phyloP scores from a whole-genome alignment of 2,888 invertebrate genomes.

The Drosophila differens region DNA sequence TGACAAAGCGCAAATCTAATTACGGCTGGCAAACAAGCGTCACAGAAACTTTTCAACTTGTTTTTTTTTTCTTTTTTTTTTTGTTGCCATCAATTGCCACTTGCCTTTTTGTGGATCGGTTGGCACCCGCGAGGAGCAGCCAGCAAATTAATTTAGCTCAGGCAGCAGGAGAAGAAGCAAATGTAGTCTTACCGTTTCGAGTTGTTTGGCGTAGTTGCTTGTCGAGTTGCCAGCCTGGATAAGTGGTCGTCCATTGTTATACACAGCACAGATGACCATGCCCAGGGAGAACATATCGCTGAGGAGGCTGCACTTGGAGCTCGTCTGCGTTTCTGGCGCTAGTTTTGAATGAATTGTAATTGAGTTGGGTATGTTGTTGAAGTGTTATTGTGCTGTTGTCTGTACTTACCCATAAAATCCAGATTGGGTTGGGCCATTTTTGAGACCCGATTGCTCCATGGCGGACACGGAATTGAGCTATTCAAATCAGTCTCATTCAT shows the following conservation, averaged over 20 bases:
- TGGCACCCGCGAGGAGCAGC: slow-evolving; percentile 2
- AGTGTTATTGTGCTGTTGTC: neutral
- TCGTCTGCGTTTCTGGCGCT: slow-evolving; percentile 97
- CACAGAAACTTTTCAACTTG: slow-evolving; percentile 46
- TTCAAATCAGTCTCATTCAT: slow-evolving; percentile 89
- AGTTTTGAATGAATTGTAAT: slow-evolving; percentile 71
- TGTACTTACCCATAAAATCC: slow-evolving; percentile 93
- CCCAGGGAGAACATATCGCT: slow-evolving; percentile 99
- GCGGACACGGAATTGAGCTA: slow-evolving; percentile 91
- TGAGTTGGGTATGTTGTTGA: slow-evolving; percentile 1
- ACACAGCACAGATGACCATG: slow-evolving; percentile 96
- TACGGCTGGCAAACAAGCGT: slow-evolving; percentile 74
- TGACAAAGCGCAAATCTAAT: slow-evolving; percentile 78
- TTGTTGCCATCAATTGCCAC: slow-evolving; percentile 67
- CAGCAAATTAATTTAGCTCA: slow-evolving; percentile 56
- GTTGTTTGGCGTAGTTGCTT: slow-evolving; percentile 94
- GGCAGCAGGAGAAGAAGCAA: neutral
- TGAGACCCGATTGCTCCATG: slow-evolving; percentile 96
- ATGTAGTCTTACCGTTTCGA: slow-evolving; percentile 91
- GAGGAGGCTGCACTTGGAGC: slow-evolving; percentile 92
- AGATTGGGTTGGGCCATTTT: slow-evolving; percentile 97
- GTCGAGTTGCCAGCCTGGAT: slow-evolving; percentile 96
- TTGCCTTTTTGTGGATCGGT: slow-evolving; percentile 43
- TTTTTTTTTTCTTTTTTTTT: neutral
- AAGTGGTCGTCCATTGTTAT: slow-evolving; percentile 95